phyloP scores from a whole-genome alignment of 2,888 invertebrate genomes.

The Drosophila sordidapex region DNA sequence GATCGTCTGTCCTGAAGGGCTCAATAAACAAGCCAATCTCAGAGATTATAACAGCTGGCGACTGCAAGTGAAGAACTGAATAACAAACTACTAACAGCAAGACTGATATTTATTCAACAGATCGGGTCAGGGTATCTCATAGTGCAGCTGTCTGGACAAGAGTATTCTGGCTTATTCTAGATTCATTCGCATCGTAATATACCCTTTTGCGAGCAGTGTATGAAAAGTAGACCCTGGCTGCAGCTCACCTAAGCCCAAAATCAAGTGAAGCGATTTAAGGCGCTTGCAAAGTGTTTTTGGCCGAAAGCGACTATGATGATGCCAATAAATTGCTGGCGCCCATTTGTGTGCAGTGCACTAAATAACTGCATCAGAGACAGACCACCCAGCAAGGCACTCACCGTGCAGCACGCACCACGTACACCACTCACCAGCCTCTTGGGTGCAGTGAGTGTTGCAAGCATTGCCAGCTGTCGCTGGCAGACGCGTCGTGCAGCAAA shows the following conservation, averaged over 20 bases:
- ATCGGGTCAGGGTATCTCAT: background rate
- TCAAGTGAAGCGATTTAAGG: conserved; percentile 15
- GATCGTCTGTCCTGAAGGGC: background rate
- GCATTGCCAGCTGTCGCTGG: conserved; percentile 41
- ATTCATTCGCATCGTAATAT: background rate
- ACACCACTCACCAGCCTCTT: background rate
- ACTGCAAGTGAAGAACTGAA: too few relatives aligned
- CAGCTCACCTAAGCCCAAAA: background rate
- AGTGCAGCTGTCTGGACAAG: background rate
- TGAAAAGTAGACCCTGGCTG: background rate
- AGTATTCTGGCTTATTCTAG: background rate
- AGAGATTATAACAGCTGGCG: background rate
- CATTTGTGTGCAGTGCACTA: conserved; percentile 39
- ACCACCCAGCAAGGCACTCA: background rate
- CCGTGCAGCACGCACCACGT: conserved; percentile 3
- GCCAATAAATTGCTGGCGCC: conserved; percentile 34
- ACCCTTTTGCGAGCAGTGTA: background rate
- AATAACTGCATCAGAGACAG: conserved; percentile 27
- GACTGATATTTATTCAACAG: background rate
- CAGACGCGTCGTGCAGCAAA: conserved; percentile 37
- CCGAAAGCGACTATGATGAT: conserved; percentile 22
- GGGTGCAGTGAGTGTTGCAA: conserved; percentile 22
- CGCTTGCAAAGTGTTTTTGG: conserved; percentile 18
- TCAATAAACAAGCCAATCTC: background rate
- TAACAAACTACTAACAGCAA: background rate